Percentiles rank a stretch among this genome's conserved stretches.
phyloP scores from a whole-genome alignment of 2,888 invertebrate species.

The Glyphotaelius pellucidus region DNA sequence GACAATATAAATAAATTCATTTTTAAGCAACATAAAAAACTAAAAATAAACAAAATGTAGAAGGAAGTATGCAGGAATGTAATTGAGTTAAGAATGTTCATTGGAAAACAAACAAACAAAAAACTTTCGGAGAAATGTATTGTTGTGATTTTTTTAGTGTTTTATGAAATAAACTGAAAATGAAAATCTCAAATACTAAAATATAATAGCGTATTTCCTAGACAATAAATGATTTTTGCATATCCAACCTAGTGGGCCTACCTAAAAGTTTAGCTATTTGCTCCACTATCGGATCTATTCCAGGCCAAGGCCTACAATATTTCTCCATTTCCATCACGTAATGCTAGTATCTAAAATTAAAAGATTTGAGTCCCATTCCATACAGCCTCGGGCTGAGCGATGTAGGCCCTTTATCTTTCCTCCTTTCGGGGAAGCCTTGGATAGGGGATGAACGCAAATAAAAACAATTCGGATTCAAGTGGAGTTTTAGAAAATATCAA shows the following conservation, averaged over 20 bases:
- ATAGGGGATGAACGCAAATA: neutral
- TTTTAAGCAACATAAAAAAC: neutral
- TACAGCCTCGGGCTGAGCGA: neutral
- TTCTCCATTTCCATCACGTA: constrained; percentile 14
- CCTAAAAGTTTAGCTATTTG: neutral
- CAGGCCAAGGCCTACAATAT: neutral
- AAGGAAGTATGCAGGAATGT: no score
- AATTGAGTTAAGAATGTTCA: no score
- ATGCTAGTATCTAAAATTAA: constrained; percentile 21
- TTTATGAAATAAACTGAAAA: neutral
- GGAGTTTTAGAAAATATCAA: neutral
- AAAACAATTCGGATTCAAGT: neutral
- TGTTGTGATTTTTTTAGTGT: neutral
- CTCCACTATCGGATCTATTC: constrained; percentile 2
- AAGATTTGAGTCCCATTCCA: constrained; percentile 21
- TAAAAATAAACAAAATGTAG: no score
- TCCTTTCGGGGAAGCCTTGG: neutral
- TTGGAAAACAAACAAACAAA: no score
- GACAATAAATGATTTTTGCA: no score
- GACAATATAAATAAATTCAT: neutral
- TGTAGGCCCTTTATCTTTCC: neutral
- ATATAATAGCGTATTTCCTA: neutral
- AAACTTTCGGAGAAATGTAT: neutral
- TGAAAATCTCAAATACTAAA: neutral
- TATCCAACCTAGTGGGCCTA: neutral